Base-by-base conservation (phyloP, 2,888 invertebrate species). In the Caenorhabditis afra region DNA sequence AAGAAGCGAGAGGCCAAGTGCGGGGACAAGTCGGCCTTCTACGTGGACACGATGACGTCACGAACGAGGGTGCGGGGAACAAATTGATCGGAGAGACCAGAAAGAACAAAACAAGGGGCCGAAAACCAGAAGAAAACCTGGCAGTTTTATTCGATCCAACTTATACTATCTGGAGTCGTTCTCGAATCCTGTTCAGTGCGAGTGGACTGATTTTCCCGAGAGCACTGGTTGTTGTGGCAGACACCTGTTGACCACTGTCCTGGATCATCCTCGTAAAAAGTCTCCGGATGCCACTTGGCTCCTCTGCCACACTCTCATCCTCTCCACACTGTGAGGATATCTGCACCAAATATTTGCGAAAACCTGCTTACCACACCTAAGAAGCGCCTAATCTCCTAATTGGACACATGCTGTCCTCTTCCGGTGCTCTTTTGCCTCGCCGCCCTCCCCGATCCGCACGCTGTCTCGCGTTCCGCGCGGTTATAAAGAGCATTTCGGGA, bases 321-420 rank as follows among this genome's bases (percentile, higher is more conserved):
- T 18, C 50, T 50, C 50, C 20, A 50, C 7, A 50, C 22, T 20
- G 23, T 50, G 50, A 23, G 50, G 39, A 45, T 29, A 66, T 45
- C 59, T 18, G 39, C 14, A 11, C 29, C 73, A 75, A 75, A 75
- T 75, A 67, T 75, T 75, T 75, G 75, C 65, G 55, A 61, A 77
- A 77, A 77, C 77, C 71, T 53, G 77, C 70, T 68, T 76, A 76
- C 61, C 75, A 75, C 75, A 76, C 75, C 67, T 59, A 64, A 58
- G 59, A 58, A 64, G 64, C 75, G 65, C 74, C 61, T 65, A 66
- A 66, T 66, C 66, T 53, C 53, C 75, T 75, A 62, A 67, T 68
- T 67, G 67, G 67, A 76, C 75, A 75, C 67, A 66, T 65, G 74
- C 74, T 74, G 39, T 20, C 59, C 29, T 64, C 45, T 66, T 58